Percentiles rank a stretch among this genome's conserved stretches.
phyloP scores from a whole-genome alignment of 2,797 vertebrate species.

The Enteromius fasciolatus region DNA sequence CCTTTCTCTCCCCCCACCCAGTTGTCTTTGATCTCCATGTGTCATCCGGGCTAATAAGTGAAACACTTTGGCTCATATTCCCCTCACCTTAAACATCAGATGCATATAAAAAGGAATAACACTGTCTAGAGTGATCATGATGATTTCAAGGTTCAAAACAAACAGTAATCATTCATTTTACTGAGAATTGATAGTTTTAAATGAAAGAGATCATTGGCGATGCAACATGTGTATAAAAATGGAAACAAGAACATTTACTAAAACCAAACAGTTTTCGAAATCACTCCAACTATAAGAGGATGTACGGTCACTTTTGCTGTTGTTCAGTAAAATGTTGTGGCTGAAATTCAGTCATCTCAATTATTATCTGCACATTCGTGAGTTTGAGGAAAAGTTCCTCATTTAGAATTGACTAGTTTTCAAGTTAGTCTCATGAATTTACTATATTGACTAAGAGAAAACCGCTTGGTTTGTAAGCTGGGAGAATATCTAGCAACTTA shows the following conservation, averaged over 20 bases:
- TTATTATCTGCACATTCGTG: background rate
- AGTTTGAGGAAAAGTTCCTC: background rate
- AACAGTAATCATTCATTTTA: background rate
- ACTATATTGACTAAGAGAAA: background rate
- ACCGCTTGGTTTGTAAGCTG: background rate
- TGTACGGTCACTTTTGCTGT: background rate
- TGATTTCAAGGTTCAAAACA: background rate
- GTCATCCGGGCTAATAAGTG: background rate
- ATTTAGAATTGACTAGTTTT: background rate
- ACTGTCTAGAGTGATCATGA: background rate
- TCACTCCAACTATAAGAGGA: background rate
- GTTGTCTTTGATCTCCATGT: conserved; percentile 36
- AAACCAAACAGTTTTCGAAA: background rate
- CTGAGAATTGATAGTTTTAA: background rate
- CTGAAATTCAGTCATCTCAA: background rate
- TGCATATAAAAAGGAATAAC: conserved; percentile 11
- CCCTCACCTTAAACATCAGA: conserved; percentile 12
- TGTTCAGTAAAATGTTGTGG: background rate
- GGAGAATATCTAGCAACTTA: no score
- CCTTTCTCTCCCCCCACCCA: conserved; percentile 7
- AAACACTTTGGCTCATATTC: conserved; percentile 29
- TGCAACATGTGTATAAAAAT: background rate
- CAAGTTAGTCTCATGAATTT: background rate
- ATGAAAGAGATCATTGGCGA: background rate
- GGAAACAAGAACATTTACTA: background rate